Conservation (phyloP, 2,888 invertebrate species). For the Pristionchus arcanus region DNA sequence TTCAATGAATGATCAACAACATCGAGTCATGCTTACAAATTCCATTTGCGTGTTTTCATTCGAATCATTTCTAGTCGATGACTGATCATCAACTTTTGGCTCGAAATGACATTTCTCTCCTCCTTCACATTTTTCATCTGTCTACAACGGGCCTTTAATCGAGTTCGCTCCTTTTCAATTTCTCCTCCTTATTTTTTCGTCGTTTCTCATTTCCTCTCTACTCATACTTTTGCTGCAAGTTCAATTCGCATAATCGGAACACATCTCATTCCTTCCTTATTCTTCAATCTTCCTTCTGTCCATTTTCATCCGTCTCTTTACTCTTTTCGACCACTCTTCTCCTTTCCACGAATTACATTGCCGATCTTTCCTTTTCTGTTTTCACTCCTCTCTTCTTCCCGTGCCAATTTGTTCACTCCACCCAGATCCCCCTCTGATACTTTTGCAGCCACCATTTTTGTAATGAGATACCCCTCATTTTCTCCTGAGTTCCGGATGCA, state of each 20-base stretch:
- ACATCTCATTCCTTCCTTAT: no score
- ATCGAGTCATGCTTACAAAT: background rate
- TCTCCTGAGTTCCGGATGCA: background rate
- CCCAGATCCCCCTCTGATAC: background rate
- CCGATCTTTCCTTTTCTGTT: constrained; percentile 16
- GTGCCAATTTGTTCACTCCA: constrained; percentile 5
- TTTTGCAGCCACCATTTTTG: background rate
- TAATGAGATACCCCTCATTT: background rate
- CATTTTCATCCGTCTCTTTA: constrained; percentile 38
- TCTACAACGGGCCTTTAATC: background rate
- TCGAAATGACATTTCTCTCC: background rate
- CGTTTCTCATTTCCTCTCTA: background rate
- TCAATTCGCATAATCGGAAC: constrained; percentile 11
- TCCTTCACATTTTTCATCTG: background rate
- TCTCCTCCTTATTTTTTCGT: constrained; percentile 10
- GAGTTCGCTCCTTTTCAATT: constrained; percentile 26
- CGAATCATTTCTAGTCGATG: background rate
- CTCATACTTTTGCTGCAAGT: background rate
- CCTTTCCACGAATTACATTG: constrained; percentile 4
- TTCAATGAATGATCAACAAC: constrained; percentile 15
- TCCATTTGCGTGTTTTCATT: background rate
- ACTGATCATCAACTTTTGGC: background rate
- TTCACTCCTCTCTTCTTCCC: background rate
- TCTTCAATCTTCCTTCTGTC: constrained; percentile 12
- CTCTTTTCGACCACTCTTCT: constrained; percentile 11